These are phyloP conservation scores for Caenorhabditis remanei DNA, from an alignment of 1,140 invertebrate genomes.

Conservation along the genomic window DNA sequence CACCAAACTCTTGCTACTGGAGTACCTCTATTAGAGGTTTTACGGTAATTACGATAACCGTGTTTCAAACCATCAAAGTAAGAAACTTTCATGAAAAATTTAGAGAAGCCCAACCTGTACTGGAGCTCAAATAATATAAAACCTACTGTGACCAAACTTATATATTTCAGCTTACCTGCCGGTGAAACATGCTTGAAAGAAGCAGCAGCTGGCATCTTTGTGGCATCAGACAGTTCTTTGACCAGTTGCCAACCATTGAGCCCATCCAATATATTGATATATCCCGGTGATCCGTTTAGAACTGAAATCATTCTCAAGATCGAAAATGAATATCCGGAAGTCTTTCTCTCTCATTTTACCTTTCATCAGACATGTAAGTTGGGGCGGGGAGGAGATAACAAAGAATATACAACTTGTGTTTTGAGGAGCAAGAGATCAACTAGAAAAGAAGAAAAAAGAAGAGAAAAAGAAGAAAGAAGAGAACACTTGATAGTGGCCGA, in stretches of 20 bases:
- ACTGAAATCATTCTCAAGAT: slow-evolving; percentile 80
- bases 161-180: slow-evolving; percentile 80
- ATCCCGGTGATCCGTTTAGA: slow-evolving; percentile 93
- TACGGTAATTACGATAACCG: too few species aligned
- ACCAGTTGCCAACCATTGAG: slow-evolving; percentile 97
- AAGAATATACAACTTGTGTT: neutral
- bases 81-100: too few species aligned
- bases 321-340: neutral
- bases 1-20: too few species aligned
- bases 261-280: slow-evolving; percentile 96
- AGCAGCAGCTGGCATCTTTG: slow-evolving; percentile 89
- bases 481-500: slow-evolving; percentile 8
- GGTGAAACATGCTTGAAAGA: slow-evolving; percentile 98
- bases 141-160: too few species aligned
- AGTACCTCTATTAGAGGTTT: too few species aligned
- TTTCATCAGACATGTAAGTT: slow-evolving; percentile 48
- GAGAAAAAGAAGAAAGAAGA: neutral
- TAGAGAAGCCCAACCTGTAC: neutral
- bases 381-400: neutral
- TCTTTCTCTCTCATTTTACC: neutral
- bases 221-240: slow-evolving; percentile 86
- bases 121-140: too few species aligned
- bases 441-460: neutral
- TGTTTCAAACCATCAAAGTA: too few species aligned
- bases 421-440: slow-evolving; percentile 4